Base-by-base conservation (phyloP, 1,140 invertebrate species). In the Lepidurus apus region DNA sequence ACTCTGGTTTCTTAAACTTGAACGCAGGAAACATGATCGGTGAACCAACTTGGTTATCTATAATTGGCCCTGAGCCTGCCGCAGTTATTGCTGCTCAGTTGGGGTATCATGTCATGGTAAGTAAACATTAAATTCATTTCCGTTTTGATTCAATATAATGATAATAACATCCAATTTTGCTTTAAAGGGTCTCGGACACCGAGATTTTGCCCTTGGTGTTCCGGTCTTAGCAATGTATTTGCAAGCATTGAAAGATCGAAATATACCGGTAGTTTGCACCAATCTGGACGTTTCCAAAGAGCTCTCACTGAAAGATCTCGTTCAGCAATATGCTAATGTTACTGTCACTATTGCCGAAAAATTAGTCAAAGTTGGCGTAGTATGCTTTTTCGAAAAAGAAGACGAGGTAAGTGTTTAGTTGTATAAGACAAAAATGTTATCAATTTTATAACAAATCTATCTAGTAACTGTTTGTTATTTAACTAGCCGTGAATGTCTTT, bases 21-120 rank as follows among this genome's bases (percentile, higher is more conserved):
- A 79, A 79, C 74, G 73, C 78, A 7, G 78, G 78, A 9, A 74
- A 74, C n/a, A 79, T 79, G 78, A 42, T 79, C 26, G 78, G 78
- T 11, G 78, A 74, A 11, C 45, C 26, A 44, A 26, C 47, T 24
- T 79, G 78, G 78, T 74, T 44, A 21, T 74, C 74, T 6, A 45
- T 79, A n/a, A 42, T 79, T 6, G 78, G 78, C 9, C 42, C 74
- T 13, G 73, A 74, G n/a, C 78, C 78, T n/a, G 74, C 44, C 7
- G 78, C 53, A 26, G 13, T 43, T 9, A 75, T 74, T 34, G 75
- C 73, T 11, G 17, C 26, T 11, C 11, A n/a, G 17, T 74, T 79
- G 21, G 42, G 45, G 13, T 79, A 75, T 43, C 43, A 79, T 24
- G 78, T 74, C 5, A 45, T 79, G 78, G 78, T 75, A 79, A 75